Conservation (phyloP, 2,797 vertebrate genomes). For the Nannoperca obscura region DNA sequence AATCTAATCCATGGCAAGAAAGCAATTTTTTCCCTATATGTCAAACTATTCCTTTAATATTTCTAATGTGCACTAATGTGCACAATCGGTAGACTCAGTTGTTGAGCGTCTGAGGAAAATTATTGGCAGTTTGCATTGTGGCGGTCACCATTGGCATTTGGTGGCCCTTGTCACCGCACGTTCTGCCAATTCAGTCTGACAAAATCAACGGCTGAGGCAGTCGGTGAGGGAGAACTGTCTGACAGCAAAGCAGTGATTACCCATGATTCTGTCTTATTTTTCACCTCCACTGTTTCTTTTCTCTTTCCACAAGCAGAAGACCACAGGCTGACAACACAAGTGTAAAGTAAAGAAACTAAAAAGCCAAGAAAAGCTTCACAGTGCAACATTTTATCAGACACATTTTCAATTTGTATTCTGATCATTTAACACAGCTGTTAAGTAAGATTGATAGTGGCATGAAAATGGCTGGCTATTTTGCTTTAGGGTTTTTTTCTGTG, state of each 20-base stretch:
- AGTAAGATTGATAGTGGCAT: neutral
- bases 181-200: neutral
- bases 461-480: neutral
- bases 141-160: neutral
- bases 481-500: neutral
- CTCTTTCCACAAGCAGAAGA: neutral
- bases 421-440: conserved; percentile 5
- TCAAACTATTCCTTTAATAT: neutral
- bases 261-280: neutral
- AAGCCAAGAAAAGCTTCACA: neutral
- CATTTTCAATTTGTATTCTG: neutral
- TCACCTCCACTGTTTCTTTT: neutral
- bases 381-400: neutral
- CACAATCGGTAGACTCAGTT: neutral
- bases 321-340: neutral
- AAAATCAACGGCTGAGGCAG: neutral
- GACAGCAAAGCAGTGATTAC: neutral
- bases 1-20: neutral
- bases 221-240: neutral
- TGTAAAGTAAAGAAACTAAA: neutral
- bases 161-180: neutral
- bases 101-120: neutral
- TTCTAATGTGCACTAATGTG: neutral
- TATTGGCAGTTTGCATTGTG: neutral
- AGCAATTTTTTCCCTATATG: neutral